phyloP scores from a whole-genome alignment of 2,113 vertebrate species.

The Apeltes quadracus region DNA sequence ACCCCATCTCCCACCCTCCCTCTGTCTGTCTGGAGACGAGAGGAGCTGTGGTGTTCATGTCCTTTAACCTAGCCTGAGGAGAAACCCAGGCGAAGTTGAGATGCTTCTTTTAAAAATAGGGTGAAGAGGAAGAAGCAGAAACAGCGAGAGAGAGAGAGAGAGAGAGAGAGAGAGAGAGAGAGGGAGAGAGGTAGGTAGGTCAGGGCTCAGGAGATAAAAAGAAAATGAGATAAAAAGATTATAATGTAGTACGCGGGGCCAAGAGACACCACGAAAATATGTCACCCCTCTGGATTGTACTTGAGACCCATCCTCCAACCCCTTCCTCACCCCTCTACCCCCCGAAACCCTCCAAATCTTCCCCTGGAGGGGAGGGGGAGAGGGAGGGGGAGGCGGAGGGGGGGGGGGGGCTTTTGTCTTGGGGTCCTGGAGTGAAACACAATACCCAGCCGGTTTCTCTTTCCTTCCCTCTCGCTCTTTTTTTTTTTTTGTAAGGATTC shows the following conservation, averaged over 20 bases:
- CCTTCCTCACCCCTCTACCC: slow-evolving; percentile 43
- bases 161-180: background rate
- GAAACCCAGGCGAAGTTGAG: slow-evolving; percentile 68
- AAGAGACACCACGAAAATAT: slow-evolving; percentile 72
- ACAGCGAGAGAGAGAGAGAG: background rate
- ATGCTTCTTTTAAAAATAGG: slow-evolving; percentile 61
- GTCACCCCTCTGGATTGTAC: slow-evolving; percentile 76
- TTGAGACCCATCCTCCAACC: slow-evolving; percentile 77
- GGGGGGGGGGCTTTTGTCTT: slow-evolving; percentile 76
- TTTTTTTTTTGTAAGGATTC: slow-evolving; percentile 81
- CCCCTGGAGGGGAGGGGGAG: slow-evolving; percentile 67
- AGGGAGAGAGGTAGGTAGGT: slow-evolving; percentile 67
- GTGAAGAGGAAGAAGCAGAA: slow-evolving; percentile 39
- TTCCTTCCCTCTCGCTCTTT: slow-evolving; percentile 60
- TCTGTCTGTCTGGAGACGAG: slow-evolving; percentile 72
- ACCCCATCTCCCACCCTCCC: slow-evolving; percentile 38
- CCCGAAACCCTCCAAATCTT: slow-evolving; percentile 76
- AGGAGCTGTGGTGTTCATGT: slow-evolving; percentile 62
- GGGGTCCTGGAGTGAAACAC: slow-evolving; percentile 84
- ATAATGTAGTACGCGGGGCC: slow-evolving; percentile 62
- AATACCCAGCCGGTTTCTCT: slow-evolving; percentile 82
- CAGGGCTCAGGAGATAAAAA: slow-evolving; percentile 76
- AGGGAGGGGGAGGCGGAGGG: slow-evolving; percentile 43
- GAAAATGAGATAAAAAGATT: slow-evolving; percentile 76
- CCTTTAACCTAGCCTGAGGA: slow-evolving; percentile 75